Evolutionary conservation across 2,888 invertebrate genomes (phyloP).

Genomic region (Chaetogeoica ovagalla): DNA sequence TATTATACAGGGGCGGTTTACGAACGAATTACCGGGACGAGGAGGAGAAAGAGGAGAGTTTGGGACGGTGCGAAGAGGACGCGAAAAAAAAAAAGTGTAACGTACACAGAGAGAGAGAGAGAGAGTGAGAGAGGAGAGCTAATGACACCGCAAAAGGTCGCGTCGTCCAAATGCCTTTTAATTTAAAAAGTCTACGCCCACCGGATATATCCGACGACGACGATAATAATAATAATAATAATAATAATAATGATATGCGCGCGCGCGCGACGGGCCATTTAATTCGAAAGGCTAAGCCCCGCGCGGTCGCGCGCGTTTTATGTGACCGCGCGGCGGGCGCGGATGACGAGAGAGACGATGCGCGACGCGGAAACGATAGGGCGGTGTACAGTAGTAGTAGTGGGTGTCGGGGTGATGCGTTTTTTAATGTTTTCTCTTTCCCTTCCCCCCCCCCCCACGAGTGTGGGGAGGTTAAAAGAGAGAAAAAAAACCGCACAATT

Average conservation of each 20-base stretch:
- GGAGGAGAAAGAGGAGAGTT: no score
- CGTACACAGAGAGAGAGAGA: background rate
- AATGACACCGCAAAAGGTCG: conserved; percentile 52
- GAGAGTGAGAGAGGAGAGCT: background rate
- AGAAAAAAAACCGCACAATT: conserved; percentile 43
- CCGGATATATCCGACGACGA: conserved; percentile 29
- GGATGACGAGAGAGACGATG: no score
- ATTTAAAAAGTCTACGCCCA: conserved; percentile 52
- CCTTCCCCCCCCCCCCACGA: no score
- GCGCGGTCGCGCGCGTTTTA: no score
- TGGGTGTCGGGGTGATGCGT: background rate
- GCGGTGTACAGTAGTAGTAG: no score
- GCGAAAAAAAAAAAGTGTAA: background rate
- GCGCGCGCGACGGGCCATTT: conserved; percentile 40
- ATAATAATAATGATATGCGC: conserved; percentile 38
- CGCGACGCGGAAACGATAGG: no score
- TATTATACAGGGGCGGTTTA: no score
- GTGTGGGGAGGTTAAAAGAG: no score
- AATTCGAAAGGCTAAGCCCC: conserved; percentile 39
- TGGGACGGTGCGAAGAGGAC: background rate
- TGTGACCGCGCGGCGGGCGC: no score
- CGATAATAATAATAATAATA: no score
- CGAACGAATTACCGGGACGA: no score
- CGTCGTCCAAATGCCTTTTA: conserved; percentile 44
- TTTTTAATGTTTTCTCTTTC: no score